These are phyloP conservation scores for Oreamnos americanus DNA, from an alignment of 2,113 vertebrate genomes.

Conservation along the genomic window DNA sequence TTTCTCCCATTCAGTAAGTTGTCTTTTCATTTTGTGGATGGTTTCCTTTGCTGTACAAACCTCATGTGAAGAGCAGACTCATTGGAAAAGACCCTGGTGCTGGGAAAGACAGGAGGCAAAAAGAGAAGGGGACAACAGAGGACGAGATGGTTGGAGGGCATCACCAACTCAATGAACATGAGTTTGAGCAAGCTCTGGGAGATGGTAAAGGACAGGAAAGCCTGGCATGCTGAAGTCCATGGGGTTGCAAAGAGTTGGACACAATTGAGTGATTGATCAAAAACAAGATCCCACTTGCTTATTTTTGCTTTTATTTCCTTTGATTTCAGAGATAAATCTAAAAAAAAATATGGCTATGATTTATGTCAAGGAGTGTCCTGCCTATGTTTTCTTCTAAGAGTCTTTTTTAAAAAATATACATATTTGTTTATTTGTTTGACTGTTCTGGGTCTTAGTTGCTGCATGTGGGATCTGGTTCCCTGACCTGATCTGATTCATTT, in stretches of 20 bases:
- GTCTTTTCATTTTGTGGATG: background rate
- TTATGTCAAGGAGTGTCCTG: background rate
- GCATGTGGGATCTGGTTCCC: background rate
- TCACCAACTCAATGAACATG: background rate
- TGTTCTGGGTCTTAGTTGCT: background rate
- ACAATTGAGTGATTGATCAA: background rate
- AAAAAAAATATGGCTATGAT: background rate
- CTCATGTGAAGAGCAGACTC: background rate
- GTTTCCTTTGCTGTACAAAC: background rate
- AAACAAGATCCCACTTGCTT: background rate
- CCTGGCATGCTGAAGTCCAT: background rate
- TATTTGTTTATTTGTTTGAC: background rate
- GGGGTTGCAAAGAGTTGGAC: background rate
- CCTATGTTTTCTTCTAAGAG: background rate
- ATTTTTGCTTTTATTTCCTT: background rate
- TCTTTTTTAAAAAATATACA: background rate
- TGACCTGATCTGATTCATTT: background rate
- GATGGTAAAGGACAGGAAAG: background rate
- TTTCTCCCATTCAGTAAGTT: background rate
- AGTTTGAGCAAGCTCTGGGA: background rate
- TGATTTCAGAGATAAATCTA: background rate
- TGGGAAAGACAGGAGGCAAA: background rate
- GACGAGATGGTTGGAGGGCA: background rate
- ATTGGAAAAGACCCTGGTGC: background rate
- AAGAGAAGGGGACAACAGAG: background rate